phyloP scores from a whole-genome alignment of 2,888 invertebrate genomes.

The Alentia gelatinosa region DNA sequence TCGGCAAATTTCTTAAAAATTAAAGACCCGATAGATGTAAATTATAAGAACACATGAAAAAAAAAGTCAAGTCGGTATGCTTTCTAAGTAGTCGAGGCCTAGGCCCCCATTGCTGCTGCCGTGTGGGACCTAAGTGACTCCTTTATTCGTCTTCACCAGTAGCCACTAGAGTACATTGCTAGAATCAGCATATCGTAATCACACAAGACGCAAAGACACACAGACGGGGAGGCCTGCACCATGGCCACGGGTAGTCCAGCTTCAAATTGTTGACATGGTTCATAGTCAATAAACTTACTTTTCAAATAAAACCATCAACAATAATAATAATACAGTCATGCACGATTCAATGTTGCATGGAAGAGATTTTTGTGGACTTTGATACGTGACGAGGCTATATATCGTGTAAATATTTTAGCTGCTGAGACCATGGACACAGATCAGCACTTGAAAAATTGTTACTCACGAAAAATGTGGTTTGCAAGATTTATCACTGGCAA shows the following conservation, averaged over 20 bases:
- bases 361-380: conserved; percentile 56
- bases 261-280: conserved; percentile 56
- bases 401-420: conserved; percentile 43
- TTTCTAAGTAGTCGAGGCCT: conserved; percentile 53
- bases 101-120: conserved; percentile 49
- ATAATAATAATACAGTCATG: conserved; percentile 46
- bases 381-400: conserved; percentile 20
- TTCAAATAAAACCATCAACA: conserved; percentile 47
- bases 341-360: conserved; percentile 54
- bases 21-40: no score
- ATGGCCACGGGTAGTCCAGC: conserved; percentile 50
- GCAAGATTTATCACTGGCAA: conserved; percentile 63
- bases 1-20: no score
- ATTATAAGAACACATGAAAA: background rate
- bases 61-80: background rate
- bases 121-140: conserved; percentile 53
- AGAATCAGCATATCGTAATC: conserved; percentile 42
- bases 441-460: conserved; percentile 55
- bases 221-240: conserved; percentile 47
- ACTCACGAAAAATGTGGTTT: conserved; percentile 57
- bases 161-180: conserved; percentile 57
- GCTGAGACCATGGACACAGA: conserved; percentile 30
- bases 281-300: conserved; percentile 35
- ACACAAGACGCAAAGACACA: conserved; percentile 54
- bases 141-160: conserved; percentile 53